These are phyloP conservation scores for Ctenodactylus gundi DNA, from an alignment of 2,113 vertebrate genomes.

Conservation along the genomic window DNA sequence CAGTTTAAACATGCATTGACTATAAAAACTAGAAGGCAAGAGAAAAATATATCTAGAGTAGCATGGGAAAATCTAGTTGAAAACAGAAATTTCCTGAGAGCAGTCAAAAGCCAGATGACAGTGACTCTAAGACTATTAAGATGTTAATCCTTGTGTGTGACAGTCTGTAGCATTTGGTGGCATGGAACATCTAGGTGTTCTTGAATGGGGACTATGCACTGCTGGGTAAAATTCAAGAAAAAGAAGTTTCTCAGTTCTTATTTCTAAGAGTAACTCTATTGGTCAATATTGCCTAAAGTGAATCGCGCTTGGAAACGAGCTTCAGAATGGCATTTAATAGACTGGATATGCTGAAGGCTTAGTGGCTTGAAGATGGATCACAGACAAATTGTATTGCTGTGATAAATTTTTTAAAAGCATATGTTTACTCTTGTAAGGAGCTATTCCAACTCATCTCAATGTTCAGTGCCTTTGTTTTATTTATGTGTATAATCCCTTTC, in stretches of 20 bases:
- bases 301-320: background rate
- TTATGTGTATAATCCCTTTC: background rate
- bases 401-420: slow-evolving; percentile 64
- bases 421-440: slow-evolving; percentile 14
- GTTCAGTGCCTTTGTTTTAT: slow-evolving; percentile 52
- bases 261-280: background rate
- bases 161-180: background rate
- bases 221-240: background rate
- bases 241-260: slow-evolving; percentile 14
- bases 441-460: slow-evolving; percentile 26
- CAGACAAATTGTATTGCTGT: slow-evolving; percentile 40
- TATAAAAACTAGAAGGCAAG: background rate
- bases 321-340: slow-evolving; percentile 31
- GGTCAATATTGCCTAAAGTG: slow-evolving; percentile 17
- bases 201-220: background rate
- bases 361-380: slow-evolving; percentile 21
- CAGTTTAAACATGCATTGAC: background rate
- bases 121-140: background rate
- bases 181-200: background rate
- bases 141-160: background rate
- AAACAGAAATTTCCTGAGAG: background rate
- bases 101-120: background rate
- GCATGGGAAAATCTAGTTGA: background rate
- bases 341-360: background rate
- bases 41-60: slow-evolving; percentile 2